Evolutionary conservation across 1,140 invertebrate species (phyloP), one percentile per base, ranked within the genome.

Genomic region (Zaprionus tsacasi): DNA sequence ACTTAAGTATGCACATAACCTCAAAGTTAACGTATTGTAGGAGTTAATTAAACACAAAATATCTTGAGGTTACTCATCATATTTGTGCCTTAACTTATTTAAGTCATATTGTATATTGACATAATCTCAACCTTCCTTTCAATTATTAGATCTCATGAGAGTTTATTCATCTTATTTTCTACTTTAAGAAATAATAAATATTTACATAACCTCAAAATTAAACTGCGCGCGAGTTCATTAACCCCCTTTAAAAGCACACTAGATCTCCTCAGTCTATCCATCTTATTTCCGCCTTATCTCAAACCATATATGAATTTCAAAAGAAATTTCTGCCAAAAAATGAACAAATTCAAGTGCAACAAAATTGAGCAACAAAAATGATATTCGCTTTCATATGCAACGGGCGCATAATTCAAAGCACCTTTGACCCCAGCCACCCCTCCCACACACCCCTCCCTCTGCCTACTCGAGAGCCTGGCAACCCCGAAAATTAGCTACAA

Each of bases 361-460:
- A 61, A 82, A 82, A 82, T 78, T 45, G 65, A 82, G 75, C 70
- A 82, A 79, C 79, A 81, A 83, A 76, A 79, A 75, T 72, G 58
- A 35, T 50, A 73, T 72, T 82, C 30, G 43, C 63, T 79, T 78
- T 72, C 52, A 68, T 67, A 76, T 70, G 54, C 61, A 65, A 63
- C 43, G 21, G 50, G 63, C 55, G 57, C 50, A 80, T 61, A 65
- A 64, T 75, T 56, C 68, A 80, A 70, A 79, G 61, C 50, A 72
- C 71, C 67, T 79, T 70, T 45, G 59, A 57, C 52, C 38, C 63
- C 6, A 38, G 21, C 2, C 21, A 21, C 21, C 21, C 45, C 33
- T 43, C 12, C 54, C 15, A 15, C 48, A 15, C n/a, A n/a, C n/a
- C n/a, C n/a, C n/a, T n/a, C n/a, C 15, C n/a, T 45, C 33, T 1